phyloP scores from a whole-genome alignment of 2,797 vertebrate genomes.

The Eutrigla gurnardus region DNA sequence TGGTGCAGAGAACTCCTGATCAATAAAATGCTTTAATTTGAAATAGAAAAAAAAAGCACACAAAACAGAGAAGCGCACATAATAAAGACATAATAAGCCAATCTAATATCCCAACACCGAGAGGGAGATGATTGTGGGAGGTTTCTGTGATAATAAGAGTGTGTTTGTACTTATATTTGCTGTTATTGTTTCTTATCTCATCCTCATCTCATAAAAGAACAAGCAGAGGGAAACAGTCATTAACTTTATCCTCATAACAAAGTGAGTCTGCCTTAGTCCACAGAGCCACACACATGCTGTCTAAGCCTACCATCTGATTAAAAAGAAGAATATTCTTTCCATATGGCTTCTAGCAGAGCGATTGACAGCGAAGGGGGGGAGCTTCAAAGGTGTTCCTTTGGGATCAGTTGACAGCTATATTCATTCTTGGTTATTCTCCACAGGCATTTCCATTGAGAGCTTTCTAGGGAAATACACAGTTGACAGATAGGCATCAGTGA shows the following conservation, averaged over 20 bases:
- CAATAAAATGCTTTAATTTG: neutral
- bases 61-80: neutral
- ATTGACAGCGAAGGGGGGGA: constrained; percentile 48
- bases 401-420: constrained; percentile 74
- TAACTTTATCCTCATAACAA: constrained; percentile 40
- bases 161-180: constrained; percentile 27
- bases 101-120: constrained; percentile 1
- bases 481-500: constrained; percentile 74
- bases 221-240: constrained; percentile 30
- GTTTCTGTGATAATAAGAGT: neutral
- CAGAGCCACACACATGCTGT: constrained; percentile 19
- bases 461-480: constrained; percentile 60
- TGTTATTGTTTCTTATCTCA: constrained; percentile 47
- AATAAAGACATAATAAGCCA: constrained; percentile 14
- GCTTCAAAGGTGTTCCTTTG: constrained; percentile 56
- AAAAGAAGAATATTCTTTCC: constrained; percentile 51
- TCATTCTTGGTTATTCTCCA: constrained; percentile 63
- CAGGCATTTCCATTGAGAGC: constrained; percentile 51
- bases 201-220: constrained; percentile 41
- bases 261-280: constrained; percentile 21
- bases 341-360: constrained; percentile 34
- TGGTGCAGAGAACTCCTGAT: neutral
- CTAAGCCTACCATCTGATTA: constrained; percentile 41
- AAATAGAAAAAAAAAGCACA: neutral
- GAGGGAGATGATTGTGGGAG: constrained; percentile 1